Evolutionary conservation across 92 coral and sea anemone species (phyloP), one percentile per base, ranked within the genome.

Genomic region (Epizoanthus rinbou): DNA sequence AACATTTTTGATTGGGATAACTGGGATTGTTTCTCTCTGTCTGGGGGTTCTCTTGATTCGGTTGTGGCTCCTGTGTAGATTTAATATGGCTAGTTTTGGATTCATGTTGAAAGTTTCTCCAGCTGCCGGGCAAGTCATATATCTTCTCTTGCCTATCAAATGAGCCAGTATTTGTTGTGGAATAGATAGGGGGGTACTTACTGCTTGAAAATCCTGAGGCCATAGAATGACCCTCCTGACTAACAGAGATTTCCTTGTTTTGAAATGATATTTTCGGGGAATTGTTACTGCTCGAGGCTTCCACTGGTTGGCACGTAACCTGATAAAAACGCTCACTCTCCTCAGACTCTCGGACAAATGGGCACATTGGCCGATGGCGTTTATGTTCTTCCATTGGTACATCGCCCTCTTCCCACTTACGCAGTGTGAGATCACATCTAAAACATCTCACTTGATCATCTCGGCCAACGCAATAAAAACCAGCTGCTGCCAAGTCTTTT

Each of bases 401-500:
- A 59, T 96, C 99, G 17, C 88, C 98, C 11, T 71, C 47, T 60
- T 75, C 87, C 99, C 99, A 96, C 22, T 82, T 82, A 58, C 76
- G 68, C 6, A 96, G 84, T 22, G 76, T 92, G 39, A 92, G 85
- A 69, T 88, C 92, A 47, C 99, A 96, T 31, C 88, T 69, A 81
- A 94, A 96, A 56, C 99, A 96, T 7, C 84, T 81, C 0, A 96
- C 99, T 76, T 83, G 88, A 73, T 96, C 99, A 14, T 90, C 91
- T 39, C 75, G 28, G 54, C 96, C 98, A 0, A 85, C 75, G 39
- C 74, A 88, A 67, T 92, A 94, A 72, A 96, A 96, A 3, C 99
- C 99, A 0, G 98, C 97, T 57, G 85, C 87, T 2, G 97, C 98
- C 22, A 96, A 76, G 41, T 88, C 92, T 16, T 22, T 65, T 24